phyloP scores from a whole-genome alignment of 53 echinoderm and acorn worm genomes.

The Stichopus horrens region DNA sequence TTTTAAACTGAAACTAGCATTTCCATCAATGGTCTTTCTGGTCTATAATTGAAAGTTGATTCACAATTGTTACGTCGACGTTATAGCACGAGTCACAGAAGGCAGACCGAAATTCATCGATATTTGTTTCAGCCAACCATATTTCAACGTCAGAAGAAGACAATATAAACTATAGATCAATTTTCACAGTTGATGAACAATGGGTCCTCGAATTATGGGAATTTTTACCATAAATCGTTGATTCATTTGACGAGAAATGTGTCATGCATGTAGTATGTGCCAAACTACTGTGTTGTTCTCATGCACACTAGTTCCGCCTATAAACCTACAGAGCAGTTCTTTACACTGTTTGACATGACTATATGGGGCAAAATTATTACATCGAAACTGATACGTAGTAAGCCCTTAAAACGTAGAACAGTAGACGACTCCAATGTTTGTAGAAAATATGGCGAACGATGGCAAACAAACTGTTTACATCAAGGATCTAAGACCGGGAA shows the following conservation, averaged over 20 bases:
- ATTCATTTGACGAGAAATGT: slow-evolving; percentile 1
- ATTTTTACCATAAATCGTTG: slow-evolving; percentile 32
- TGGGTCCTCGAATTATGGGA: slow-evolving; percentile 38
- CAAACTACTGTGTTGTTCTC: neutral
- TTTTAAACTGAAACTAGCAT: neutral
- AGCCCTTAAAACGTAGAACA: slow-evolving; percentile 22
- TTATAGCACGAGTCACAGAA: neutral
- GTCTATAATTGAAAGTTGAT: neutral
- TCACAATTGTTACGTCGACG: neutral
- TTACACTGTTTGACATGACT: neutral
- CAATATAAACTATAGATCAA: neutral
- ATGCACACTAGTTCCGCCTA: neutral
- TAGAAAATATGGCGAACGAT: slow-evolving; percentile 39
- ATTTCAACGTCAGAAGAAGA: neutral
- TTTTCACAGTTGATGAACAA: slow-evolving; percentile 20
- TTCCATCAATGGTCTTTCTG: neutral
- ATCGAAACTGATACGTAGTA: neutral
- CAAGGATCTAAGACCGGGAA: slow-evolving; percentile 93
- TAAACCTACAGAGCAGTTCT: neutral
- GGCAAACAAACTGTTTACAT: slow-evolving; percentile 53
- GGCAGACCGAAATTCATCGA: slow-evolving; percentile 16
- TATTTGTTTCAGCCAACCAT: neutral
- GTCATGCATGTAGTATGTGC: slow-evolving; percentile 8
- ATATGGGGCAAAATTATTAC: neutral
- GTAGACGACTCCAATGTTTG: neutral